phyloP scores from a whole-genome alignment of 1,140 invertebrate species.

The Bombus impatiens region DNA sequence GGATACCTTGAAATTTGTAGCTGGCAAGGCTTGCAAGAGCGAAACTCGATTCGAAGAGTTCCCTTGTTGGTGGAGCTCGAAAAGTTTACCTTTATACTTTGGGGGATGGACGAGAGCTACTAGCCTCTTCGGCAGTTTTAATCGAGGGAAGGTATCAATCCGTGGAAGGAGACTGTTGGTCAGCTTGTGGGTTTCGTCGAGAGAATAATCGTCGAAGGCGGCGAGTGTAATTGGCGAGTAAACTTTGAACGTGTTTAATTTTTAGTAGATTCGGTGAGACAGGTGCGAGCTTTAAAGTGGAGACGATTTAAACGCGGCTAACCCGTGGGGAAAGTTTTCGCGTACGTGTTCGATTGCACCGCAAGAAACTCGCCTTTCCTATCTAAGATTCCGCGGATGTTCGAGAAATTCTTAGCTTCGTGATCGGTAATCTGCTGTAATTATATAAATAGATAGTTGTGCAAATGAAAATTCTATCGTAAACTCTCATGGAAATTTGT shows the following conservation, averaged over 20 bases:
- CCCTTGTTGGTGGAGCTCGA: not conserved
- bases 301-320: not conserved
- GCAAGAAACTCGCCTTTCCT: not conserved
- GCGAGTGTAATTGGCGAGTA: not conserved
- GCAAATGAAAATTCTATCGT: not conserved
- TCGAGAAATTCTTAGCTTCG: not conserved
- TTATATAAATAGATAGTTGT: not conserved
- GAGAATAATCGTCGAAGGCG: not conserved
- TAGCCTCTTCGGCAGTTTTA: not conserved
- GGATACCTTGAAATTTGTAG: not conserved
- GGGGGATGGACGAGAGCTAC: not conserved
- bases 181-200: not conserved
- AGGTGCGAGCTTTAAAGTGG: not conserved
- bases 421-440: not conserved
- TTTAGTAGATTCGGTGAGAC: not conserved
- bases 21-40: not conserved
- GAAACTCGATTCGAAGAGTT: not conserved
- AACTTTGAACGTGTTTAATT: not conserved
- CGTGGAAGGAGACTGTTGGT: not conserved
- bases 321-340: not conserved
- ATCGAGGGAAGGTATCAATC: not conserved
- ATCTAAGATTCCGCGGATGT: not conserved
- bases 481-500: no score
- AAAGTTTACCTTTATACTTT: conserved; percentile 10
- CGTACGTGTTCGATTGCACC: not conserved